phyloP scores from a whole-genome alignment of 2,888 invertebrate genomes.

The Philereme transversata region DNA sequence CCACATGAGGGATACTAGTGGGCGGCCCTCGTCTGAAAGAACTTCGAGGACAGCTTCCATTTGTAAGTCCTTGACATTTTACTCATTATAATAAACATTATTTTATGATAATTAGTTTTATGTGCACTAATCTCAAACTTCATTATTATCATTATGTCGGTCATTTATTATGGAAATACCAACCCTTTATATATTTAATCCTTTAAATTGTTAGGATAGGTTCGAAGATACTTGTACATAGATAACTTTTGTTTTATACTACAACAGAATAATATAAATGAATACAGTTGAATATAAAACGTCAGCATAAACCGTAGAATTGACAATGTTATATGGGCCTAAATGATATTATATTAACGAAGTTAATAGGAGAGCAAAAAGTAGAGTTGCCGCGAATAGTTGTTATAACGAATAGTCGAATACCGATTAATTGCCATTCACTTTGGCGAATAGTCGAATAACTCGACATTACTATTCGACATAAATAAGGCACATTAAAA shows the following conservation, averaged over 20 bases:
- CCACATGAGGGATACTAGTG: slow-evolving; percentile 90
- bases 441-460: no score
- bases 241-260: neutral
- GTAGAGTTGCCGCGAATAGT: no score
- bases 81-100: neutral
- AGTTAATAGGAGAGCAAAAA: neutral
- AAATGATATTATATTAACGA: neutral
- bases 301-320: neutral
- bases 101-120: no score
- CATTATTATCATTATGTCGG: no score
- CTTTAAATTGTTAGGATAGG: no score
- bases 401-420: no score
- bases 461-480: no score
- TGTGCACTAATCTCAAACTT: no score
- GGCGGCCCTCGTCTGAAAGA: slow-evolving; percentile 84
- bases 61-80: slow-evolving; percentile 47
- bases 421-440: no score
- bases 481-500: no score
- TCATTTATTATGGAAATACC: no score
- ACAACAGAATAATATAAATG: neutral
- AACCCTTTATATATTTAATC: no score
- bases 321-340: neutral
- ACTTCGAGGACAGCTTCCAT: slow-evolving; percentile 87
- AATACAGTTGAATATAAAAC: neutral
- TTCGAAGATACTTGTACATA: neutral